Evolutionary conservation across 2,797 vertebrate species (phyloP), one percentile per base, ranked within the genome.

Genomic region (Siniperca obscura): DNA sequence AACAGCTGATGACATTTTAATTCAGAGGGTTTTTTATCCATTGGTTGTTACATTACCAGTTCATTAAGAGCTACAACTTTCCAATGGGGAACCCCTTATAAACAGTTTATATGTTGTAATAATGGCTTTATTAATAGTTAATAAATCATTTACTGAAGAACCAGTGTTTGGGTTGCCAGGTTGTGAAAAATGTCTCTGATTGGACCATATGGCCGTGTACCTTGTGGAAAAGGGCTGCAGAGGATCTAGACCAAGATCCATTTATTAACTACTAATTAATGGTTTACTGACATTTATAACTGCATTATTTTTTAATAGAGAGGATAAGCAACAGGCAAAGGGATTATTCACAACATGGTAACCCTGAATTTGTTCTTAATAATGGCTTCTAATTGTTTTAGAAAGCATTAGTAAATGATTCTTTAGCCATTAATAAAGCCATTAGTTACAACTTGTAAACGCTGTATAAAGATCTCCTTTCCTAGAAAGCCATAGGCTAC

Each of bases 371-470:
- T 74, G 53, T 52, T 76, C 6, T 57, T 44, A 13, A 27, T 48
- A 34, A 57, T 36, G 52, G 6, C 55, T 76, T 53, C n/a, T 22
- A 61, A 44, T 4, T 27, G 14, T 44, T 56, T 14, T 27, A 5
- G 55, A 55, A 62, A 64, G 4, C 5, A 30, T 56, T 22, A 7
- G 0, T 52, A 40, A 65, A 70, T 14, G 0, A 66, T 69, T 61
- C 10, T 62, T 55, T 25, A 66, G 57, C 42, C 44, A 52, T 72
- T 30, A 73, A 50, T 62, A 44, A 72, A 77, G 19, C 4, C 16
- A 55, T 66, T 34, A 36, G 25, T 61, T 48, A 27, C 25, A 69
- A 27, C 3, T 70, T 71, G 6, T 16, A 19, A 55, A 70, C 7
- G 22, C 21, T 62, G 61, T 13, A 44, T 40, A 59, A 79, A 66